phyloP scores from a whole-genome alignment of 2,113 vertebrate genomes.

The Epinephelus moara region DNA sequence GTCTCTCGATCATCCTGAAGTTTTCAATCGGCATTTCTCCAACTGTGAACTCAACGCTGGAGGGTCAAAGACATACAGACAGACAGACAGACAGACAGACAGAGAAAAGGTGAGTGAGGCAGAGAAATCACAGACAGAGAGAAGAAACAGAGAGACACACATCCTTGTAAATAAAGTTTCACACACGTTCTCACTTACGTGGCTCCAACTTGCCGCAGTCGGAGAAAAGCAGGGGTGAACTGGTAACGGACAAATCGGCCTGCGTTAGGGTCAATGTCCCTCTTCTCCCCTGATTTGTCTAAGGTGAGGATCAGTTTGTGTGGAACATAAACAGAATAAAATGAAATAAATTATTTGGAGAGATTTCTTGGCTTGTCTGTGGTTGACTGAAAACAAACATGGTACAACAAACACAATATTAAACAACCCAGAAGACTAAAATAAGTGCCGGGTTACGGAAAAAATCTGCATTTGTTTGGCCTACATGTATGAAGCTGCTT shows the following conservation, averaged over 20 bases:
- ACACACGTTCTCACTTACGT: conserved; percentile 88
- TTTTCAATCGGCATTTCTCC: conserved; percentile 96
- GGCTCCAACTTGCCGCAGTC: conserved; percentile 95
- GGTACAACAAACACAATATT: background rate
- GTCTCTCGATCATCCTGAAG: conserved; percentile 98
- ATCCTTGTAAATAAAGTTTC: background rate
- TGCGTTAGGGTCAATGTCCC: conserved; percentile 92
- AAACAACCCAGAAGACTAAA: background rate
- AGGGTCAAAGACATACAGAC: conserved; percentile 2
- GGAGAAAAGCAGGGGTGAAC: conserved; percentile 96
- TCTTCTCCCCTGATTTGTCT: conserved; percentile 89
- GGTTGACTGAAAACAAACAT: background rate
- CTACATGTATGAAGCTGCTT: background rate
- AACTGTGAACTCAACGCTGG: conserved; percentile 96
- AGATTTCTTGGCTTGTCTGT: background rate
- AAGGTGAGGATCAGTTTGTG: background rate
- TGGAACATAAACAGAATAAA: background rate
- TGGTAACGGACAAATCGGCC: conserved; percentile 97
- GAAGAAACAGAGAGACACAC: background rate
- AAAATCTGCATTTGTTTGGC: background rate
- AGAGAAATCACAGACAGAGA: background rate
- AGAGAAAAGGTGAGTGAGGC: background rate
- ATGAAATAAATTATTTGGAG: background rate
- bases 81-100: background rate
- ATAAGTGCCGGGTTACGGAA: background rate